Percentiles rank a stretch among this genome's conserved stretches.
phyloP scores from a whole-genome alignment of 1,140 invertebrate genomes.

The Drosophila neocordata region DNA sequence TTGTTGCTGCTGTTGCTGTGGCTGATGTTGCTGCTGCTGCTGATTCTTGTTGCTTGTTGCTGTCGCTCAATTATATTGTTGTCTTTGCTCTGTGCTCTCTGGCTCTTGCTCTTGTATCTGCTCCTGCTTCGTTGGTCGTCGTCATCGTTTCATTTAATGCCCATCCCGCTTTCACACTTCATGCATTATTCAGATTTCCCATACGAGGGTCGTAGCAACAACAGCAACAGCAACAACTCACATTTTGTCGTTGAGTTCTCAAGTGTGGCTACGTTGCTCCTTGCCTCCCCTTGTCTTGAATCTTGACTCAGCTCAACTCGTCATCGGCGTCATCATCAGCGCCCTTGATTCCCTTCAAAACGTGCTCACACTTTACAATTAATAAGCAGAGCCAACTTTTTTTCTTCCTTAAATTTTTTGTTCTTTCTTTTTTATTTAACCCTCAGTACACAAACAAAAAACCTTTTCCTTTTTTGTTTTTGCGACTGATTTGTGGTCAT shows the following conservation, averaged over 20 bases:
- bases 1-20: constrained; percentile 40
- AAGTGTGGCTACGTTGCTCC: constrained; percentile 39
- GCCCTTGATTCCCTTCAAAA: constrained; percentile 71
- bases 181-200: constrained; percentile 81
- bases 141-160: constrained; percentile 68
- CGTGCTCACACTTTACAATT: constrained; percentile 78
- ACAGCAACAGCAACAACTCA: constrained; percentile 23
- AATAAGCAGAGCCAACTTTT: constrained; percentile 64
- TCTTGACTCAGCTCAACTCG: constrained; percentile 1
- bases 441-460: constrained; percentile 16
- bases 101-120: constrained; percentile 31
- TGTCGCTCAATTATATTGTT: constrained; percentile 78
- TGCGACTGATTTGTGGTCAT: constrained; percentile 66
- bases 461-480: constrained; percentile 41
- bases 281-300: constrained; percentile 2
- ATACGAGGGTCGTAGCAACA: constrained; percentile 42
- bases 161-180: constrained; percentile 76
- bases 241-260: constrained; percentile 43
- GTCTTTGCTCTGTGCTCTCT: constrained; percentile 43
- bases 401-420: constrained; percentile 10
- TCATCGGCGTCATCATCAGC: constrained; percentile 62
- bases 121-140: constrained; percentile 37
- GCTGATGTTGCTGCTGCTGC: constrained; percentile 40
- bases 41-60: constrained; percentile 44
- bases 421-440: constrained; percentile 38